phyloP scores from a whole-genome alignment of 92 coral and sea anemone species.

The Umimayanthus kanabou region DNA sequence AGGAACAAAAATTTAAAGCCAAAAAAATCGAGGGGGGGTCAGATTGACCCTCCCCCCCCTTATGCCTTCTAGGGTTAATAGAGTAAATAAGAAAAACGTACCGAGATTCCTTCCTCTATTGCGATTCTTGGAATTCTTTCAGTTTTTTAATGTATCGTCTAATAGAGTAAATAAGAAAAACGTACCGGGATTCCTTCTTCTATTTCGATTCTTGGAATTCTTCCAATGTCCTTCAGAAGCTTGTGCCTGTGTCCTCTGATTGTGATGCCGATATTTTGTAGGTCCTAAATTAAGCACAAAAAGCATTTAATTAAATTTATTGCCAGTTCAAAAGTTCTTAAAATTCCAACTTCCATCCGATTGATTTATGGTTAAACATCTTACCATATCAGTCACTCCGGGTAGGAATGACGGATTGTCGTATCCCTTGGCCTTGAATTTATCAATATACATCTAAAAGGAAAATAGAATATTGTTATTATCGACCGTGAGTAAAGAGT shows the following conservation, averaged over 20 bases:
- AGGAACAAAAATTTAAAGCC: too few relatives aligned
- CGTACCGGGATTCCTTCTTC: slow-evolving; percentile 47
- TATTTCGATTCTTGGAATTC: slow-evolving; percentile 41
- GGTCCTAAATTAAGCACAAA: neutral
- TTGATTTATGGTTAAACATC: neutral
- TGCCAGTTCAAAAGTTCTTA: too few relatives aligned
- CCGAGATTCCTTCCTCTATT: slow-evolving; percentile 37
- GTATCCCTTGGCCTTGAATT: slow-evolving; percentile 41
- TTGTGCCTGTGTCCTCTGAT: slow-evolving; percentile 34
- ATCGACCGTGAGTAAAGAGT: neutral
- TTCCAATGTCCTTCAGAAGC: slow-evolving; percentile 33
- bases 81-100: neutral
- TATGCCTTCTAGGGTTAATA: slow-evolving; percentile 20
- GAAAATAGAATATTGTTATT: neutral
- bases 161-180: neutral
- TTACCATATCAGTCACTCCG: slow-evolving; percentile 34
- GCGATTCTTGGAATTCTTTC: too few relatives aligned
- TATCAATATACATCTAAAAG: slow-evolving; percentile 31
- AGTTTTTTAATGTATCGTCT: too few relatives aligned
- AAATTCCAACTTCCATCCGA: too few relatives aligned
- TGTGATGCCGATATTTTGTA: slow-evolving; percentile 20
- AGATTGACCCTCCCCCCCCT: slow-evolving; percentile 25
- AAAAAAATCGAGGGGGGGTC: too few relatives aligned
- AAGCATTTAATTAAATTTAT: neutral
- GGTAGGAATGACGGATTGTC: slow-evolving; percentile 37